phyloP scores from a whole-genome alignment of 2,797 vertebrate species.

The Mormyrus proboscirostris region DNA sequence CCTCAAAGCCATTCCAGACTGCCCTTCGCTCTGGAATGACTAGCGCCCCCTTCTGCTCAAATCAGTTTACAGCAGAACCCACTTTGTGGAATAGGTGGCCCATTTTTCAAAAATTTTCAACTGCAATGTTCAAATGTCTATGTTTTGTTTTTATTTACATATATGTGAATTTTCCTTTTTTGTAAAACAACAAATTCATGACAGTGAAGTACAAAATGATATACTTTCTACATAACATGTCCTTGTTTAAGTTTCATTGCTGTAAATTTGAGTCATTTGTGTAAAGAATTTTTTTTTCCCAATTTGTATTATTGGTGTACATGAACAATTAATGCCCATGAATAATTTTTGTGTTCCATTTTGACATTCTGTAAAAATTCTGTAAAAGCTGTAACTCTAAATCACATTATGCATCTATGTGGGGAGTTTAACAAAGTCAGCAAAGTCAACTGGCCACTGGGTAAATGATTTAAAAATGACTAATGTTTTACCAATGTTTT shows the following conservation, averaged over 20 bases:
- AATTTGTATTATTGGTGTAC: constrained; percentile 56
- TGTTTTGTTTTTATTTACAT: constrained; percentile 35
- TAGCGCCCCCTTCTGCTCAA: constrained; percentile 63
- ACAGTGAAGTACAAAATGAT: constrained; percentile 70
- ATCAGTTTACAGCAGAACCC: constrained; percentile 68
- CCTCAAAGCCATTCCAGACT: constrained; percentile 45
- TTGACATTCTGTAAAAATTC: constrained; percentile 43
- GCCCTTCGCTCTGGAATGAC: constrained; percentile 52
- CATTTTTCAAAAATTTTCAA: constrained; percentile 42
- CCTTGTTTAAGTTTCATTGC: constrained; percentile 64
- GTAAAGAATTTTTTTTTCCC: constrained; percentile 36
- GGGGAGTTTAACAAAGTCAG: constrained; percentile 49
- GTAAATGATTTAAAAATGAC: not conserved
- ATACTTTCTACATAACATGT: constrained; percentile 66
- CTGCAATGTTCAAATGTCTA: constrained; percentile 40
- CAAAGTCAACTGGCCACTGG: not conserved
- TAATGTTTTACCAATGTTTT: constrained; percentile 57
- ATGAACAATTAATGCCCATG: constrained; percentile 56
- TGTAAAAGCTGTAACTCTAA: constrained; percentile 51
- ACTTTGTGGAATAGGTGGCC: constrained; percentile 60
- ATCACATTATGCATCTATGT: constrained; percentile 41
- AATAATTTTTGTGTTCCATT: constrained; percentile 63
- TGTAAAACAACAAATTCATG: constrained; percentile 38
- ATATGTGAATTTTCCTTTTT: constrained; percentile 22
- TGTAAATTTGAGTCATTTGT: constrained; percentile 68